Evolutionary conservation across 2,797 vertebrate species (phyloP).

Genomic region (Furcifer pardalis): DNA sequence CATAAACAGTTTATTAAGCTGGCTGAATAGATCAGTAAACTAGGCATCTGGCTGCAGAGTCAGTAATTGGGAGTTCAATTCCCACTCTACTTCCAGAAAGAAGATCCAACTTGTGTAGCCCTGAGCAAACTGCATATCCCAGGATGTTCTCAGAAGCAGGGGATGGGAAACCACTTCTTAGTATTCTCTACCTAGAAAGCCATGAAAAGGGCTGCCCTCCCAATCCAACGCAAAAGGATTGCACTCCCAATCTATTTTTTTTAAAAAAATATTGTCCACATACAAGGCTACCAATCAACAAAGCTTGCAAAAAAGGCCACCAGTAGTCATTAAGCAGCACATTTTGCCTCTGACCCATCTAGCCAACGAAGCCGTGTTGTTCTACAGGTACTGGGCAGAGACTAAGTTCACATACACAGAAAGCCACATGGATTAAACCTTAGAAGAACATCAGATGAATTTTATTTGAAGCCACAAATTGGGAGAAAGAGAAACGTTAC

Average conservation of each 20-base stretch:
- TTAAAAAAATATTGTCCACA: too few relatives aligned
- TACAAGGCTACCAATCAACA: neutral
- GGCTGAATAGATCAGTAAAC: too few relatives aligned
- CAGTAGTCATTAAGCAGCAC: neutral
- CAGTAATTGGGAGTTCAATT: too few relatives aligned
- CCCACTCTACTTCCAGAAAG: too few relatives aligned
- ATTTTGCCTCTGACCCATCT: neutral
- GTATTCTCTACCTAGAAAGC: too few relatives aligned
- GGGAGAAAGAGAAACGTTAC: conserved; percentile 73
- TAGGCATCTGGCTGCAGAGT: too few relatives aligned
- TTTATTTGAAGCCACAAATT: neutral
- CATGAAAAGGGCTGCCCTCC: too few relatives aligned
- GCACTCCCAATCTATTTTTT: too few relatives aligned
- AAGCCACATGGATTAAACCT: fast-evolving
- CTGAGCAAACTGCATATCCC: too few relatives aligned
- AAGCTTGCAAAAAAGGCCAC: neutral
- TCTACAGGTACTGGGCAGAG: conserved; percentile 18
- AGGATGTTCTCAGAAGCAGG: too few relatives aligned
- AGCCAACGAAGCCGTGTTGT: neutral
- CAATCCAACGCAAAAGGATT: neutral
- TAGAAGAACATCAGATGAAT: conserved; percentile 8
- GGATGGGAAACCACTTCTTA: too few relatives aligned
- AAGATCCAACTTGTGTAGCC: too few relatives aligned
- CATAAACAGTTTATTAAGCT: neutral
- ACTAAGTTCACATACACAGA: neutral